A percentile compares a stretch with the other conserved stretches of the same genome.
phyloP scores from a whole-genome alignment of 2,888 invertebrate species.

The Caenorhabditis sp. region DNA sequence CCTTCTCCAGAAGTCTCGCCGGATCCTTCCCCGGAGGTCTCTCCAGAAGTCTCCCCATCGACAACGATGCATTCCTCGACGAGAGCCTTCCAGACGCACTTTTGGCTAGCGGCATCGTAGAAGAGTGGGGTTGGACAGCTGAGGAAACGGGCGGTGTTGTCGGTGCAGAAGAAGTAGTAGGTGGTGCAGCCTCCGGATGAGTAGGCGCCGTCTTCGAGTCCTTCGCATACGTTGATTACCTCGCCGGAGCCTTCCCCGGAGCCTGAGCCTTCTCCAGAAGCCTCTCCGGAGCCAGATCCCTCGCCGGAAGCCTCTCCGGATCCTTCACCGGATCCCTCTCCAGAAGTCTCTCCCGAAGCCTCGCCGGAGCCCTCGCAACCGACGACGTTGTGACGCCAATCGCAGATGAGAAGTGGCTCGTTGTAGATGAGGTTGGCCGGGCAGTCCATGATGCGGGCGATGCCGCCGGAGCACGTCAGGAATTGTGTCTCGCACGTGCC shows the following conservation, averaged over 20 bases:
- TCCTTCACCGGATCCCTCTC: conserved; percentile 50
- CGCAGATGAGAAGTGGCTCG: conserved; percentile 48
- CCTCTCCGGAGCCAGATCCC: conserved; percentile 43
- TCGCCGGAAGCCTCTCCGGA: conserved; percentile 42
- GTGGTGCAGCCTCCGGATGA: conserved; percentile 53
- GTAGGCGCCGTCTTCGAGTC: conserved; percentile 52
- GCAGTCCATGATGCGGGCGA: conserved; percentile 64
- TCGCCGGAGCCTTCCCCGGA: conserved; percentile 44
- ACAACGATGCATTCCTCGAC: conserved; percentile 42
- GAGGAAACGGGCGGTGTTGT: conserved; percentile 47
- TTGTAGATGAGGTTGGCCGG: conserved; percentile 61
- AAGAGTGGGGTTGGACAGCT: conserved; percentile 61
- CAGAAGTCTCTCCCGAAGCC: conserved; percentile 47
- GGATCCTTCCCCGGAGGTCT: conserved; percentile 41
- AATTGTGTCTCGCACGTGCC: conserved; percentile 59
- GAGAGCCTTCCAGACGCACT: conserved; percentile 49
- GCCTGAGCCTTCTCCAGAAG: conserved; percentile 48
- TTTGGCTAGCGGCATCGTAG: conserved; percentile 47
- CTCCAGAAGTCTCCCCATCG: conserved; percentile 41
- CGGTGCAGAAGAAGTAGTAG: conserved; percentile 59
- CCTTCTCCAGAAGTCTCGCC: conserved; percentile 44
- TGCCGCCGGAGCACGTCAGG: conserved; percentile 61
- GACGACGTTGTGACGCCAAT: conserved; percentile 53
- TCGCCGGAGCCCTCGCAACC: conserved; percentile 55
- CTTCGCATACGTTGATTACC: conserved; percentile 30